These are phyloP conservation scores for Notocelia uddmanniana DNA, from an alignment of 2,888 invertebrate genomes.

Conservation along the genomic window DNA sequence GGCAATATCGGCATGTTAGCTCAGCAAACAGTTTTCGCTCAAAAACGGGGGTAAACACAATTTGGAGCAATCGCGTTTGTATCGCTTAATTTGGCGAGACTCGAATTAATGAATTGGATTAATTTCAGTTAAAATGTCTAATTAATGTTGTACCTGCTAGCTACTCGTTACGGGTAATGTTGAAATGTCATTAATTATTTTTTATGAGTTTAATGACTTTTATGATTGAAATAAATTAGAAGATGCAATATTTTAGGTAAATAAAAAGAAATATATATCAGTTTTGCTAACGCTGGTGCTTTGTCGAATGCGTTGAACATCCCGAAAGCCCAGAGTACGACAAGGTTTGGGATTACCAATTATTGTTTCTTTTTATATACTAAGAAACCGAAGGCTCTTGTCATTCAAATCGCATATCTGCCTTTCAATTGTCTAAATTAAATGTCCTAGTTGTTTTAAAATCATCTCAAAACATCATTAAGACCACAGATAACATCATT, in stretches of 20 bases:
- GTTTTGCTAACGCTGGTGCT: background rate
- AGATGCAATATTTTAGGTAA: background rate
- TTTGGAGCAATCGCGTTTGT: conserved; percentile 72
- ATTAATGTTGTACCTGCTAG: conserved; percentile 57
- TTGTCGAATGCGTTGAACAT: no score
- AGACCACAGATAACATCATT: conserved; percentile 62
- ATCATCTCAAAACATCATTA: conserved; percentile 1
- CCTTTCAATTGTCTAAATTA: background rate
- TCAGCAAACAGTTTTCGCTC: conserved; percentile 59
- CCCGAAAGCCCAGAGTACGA: no score
- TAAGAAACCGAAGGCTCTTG: no score
- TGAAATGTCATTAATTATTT: conserved; percentile 36
- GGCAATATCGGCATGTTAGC: conserved; percentile 47
- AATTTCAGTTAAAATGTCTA: conserved; percentile 65
- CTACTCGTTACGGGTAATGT: conserved; percentile 35
- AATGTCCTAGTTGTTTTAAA: background rate
- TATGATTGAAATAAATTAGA: background rate
- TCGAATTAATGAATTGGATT: conserved; percentile 66
- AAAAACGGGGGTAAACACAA: conserved; percentile 68
- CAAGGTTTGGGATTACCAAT: no score
- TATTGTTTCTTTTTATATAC: background rate
- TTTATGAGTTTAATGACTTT: background rate
- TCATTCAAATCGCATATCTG: no score
- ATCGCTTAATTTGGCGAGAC: conserved; percentile 66
- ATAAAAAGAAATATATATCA: no score